phyloP scores from a whole-genome alignment of 1,140 invertebrate genomes.

The Drosophila saltans region DNA sequence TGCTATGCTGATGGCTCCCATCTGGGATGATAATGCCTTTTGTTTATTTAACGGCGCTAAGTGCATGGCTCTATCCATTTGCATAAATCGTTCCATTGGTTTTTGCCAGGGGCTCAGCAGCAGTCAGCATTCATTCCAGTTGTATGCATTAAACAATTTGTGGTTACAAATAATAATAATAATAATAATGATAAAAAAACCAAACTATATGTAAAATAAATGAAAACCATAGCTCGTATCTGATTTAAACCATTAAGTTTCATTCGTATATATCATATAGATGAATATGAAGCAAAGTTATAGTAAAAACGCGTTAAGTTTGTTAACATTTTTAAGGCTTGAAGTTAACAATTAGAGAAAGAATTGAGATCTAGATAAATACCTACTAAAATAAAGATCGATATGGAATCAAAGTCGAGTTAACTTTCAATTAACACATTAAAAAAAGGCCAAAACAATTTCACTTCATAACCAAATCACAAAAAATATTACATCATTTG shows the following conservation, averaged over 20 bases:
- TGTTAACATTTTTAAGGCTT: too few relatives aligned
- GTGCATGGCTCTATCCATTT: constrained; percentile 63
- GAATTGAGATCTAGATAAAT: too few relatives aligned
- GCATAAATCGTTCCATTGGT: constrained; percentile 51
- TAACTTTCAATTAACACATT: too few relatives aligned
- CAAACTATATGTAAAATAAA: neutral
- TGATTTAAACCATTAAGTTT: neutral
- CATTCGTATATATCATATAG: neutral
- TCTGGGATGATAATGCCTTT: constrained; percentile 53
- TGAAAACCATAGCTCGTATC: too few relatives aligned
- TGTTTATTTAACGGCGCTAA: constrained; percentile 67
- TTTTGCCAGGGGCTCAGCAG: constrained; percentile 22
- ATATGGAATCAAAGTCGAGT: too few relatives aligned
- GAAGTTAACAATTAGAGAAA: too few relatives aligned
- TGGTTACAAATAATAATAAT: constrained; percentile 52
- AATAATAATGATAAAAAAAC: constrained; percentile 25
- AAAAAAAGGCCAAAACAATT: too few relatives aligned
- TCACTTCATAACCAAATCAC: neutral
- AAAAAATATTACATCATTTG: constrained; percentile 4
- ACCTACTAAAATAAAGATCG: too few relatives aligned
- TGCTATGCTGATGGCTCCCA: neutral
- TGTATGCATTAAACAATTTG: constrained; percentile 60
- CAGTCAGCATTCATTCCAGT: constrained; percentile 5
- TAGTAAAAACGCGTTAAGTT: too few relatives aligned
- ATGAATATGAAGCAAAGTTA: neutral